Conservation (phyloP, 2,113 vertebrate species). For the Bubo blakistoni region DNA sequence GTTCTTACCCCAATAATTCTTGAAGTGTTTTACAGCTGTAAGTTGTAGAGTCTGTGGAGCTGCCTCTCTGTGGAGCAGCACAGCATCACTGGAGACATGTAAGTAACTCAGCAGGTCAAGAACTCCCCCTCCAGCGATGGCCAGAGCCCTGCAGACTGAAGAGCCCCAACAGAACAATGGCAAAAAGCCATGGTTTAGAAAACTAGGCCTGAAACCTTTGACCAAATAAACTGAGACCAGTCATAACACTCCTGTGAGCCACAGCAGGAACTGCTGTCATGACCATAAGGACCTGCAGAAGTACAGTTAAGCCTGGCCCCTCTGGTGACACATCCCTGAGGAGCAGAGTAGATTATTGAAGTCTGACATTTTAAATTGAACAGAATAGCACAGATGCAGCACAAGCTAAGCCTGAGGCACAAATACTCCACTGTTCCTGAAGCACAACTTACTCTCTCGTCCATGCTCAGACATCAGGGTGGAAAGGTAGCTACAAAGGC, state of each 20-base stretch:
- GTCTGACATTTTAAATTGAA: neutral
- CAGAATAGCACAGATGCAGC: neutral
- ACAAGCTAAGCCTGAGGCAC: neutral
- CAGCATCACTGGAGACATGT: neutral
- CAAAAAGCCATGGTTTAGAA: neutral
- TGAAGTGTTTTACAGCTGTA: neutral
- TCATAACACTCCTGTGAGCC: neutral
- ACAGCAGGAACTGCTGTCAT: neutral
- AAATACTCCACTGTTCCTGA: neutral
- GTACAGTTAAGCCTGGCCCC: neutral
- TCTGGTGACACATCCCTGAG: neutral
- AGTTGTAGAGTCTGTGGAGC: neutral
- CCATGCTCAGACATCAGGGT: neutral
- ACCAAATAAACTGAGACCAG: neutral
- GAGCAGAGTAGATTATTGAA: neutral
- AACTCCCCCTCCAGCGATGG: neutral
- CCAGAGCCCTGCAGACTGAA: neutral
- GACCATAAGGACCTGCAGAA: neutral
- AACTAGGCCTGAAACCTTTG: neutral
- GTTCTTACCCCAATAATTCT: neutral
- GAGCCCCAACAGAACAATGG: neutral
- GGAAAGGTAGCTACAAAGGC: neutral
- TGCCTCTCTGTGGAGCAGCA: conserved; percentile 27
- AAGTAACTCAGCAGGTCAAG: neutral
- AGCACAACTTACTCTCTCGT: neutral